Conservation (phyloP, 2,888 invertebrate species). For the Venusia cambrica region DNA sequence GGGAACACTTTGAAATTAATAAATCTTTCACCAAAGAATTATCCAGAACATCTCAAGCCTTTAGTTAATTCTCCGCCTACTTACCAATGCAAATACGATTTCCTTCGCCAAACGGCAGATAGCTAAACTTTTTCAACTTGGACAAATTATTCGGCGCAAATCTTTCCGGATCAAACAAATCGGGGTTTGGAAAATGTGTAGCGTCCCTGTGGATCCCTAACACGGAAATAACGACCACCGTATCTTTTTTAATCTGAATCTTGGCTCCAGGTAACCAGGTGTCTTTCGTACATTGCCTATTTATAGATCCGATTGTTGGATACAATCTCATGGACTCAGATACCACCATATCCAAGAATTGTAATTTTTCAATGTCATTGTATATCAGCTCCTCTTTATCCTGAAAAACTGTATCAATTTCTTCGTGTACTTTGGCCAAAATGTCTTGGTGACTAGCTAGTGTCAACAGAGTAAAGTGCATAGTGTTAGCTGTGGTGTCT, state of each 20-base stretch:
- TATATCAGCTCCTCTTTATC: conserved; percentile 45
- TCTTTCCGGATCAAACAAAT: conserved; percentile 67
- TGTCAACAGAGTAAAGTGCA: conserved; percentile 57
- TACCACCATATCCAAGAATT: conserved; percentile 61
- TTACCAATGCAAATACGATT: conserved; percentile 74
- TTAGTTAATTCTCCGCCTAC: conserved; percentile 25
- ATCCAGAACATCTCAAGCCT: conserved; percentile 16
- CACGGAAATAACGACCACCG: conserved; percentile 39
- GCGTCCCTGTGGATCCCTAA: conserved; percentile 57
- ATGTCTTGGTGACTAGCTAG: conserved; percentile 55
- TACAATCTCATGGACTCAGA: conserved; percentile 56
- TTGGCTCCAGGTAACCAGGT: conserved; percentile 45
- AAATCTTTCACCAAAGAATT: conserved; percentile 17
- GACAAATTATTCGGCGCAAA: conserved; percentile 49
- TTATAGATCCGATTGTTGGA: conserved; percentile 50
- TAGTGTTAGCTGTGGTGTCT: conserved; percentile 60
- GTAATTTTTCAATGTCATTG: conserved; percentile 48
- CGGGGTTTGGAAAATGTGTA: conserved; percentile 55
- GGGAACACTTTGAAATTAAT: conserved; percentile 9
- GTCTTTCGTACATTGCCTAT: conserved; percentile 47
- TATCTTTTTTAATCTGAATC: conserved; percentile 42
- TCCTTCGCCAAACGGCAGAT: conserved; percentile 74
- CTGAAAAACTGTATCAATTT: conserved; percentile 54
- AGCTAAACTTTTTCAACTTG: conserved; percentile 50
- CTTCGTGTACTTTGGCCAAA: conserved; percentile 51